Evolutionary conservation across 2,113 vertebrate species (phyloP), one percentile per base, ranked within the genome.

Genomic region (Channa argus): DNA sequence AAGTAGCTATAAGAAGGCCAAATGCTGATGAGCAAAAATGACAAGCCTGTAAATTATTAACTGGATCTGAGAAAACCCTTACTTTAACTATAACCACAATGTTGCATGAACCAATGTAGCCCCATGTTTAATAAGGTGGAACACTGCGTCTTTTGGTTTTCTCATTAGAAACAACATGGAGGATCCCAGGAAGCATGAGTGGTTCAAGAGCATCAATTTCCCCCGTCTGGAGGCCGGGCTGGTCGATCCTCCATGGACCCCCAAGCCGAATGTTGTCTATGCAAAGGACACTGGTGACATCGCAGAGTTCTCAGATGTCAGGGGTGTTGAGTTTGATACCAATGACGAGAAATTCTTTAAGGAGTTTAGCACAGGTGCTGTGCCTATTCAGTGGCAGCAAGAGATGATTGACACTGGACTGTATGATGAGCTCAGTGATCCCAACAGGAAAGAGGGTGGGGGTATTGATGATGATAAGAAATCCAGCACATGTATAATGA

Each of bases 181-280:
- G 53, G 97, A 98, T 82, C 97, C 97, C 61, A 95, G 96, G 83
- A 97, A 96, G 78, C 96, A 97, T 0, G 70, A 68, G 45, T 98
- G 96, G 95, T 98, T 98, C 92, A 96, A 96, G 85, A 80, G 79
- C 1, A 96, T 98, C 86, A 96, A 97, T 90, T 98, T 98, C 77
- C 91, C 96, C 39, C 92, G 96, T 69, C 92, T 98, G 88, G 96
- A 99, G 86, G 97, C 97, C 1, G 95, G 96, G 39, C 91, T 98
- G 38, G 49, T 96, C 6, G 91, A 95, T 1, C 95, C 96, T 8
- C 96, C 96, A 0, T 97, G 96, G 94, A 92, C 94, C 74, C 97
- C 97, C 82, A 96, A 97, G 81, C 96, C 97, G 71, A 96, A 94
- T 0, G 95, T 97, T 13, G 96, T 99, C 82, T 98, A 98, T 71